Percentiles rank a stretch among this genome's conserved stretches.
These are phyloP conservation scores for Microcebus murinus DNA, from an alignment of 2,113 vertebrate species.

Conservation along the genomic window DNA sequence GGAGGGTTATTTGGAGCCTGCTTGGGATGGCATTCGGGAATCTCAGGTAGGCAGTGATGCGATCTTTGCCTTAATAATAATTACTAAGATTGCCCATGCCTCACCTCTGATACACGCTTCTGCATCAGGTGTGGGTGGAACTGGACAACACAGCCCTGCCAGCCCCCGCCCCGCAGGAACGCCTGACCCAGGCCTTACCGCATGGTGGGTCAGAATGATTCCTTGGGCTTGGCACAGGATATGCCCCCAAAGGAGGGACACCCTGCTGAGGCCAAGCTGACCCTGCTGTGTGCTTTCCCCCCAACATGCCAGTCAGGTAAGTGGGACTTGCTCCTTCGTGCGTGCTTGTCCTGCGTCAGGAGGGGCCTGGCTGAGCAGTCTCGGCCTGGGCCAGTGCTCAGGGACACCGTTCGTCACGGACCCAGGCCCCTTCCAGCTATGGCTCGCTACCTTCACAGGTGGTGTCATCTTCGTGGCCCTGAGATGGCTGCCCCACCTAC, in stretches of 20 bases:
- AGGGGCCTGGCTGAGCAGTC: accelerated
- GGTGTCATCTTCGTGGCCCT: accelerated
- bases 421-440: background rate
- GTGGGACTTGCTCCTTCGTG: accelerated
- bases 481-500: background rate
- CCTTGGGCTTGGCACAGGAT: background rate
- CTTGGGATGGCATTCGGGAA: background rate
- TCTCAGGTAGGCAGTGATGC: background rate
- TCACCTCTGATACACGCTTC: background rate
- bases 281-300: no score
- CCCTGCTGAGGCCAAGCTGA: background rate
- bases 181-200: background rate
- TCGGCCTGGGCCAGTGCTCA: background rate
- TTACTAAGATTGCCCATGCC: no score
- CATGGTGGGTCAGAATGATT: background rate
- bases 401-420: accelerated
- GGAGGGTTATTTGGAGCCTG: background rate
- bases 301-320: accelerated
- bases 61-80: background rate
- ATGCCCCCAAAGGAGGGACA: background rate
- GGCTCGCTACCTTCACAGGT: background rate
- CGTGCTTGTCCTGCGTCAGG: background rate
- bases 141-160: background rate
- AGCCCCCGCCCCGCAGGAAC: accelerated
- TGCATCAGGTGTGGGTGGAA: background rate